A percentile compares a stretch with the other conserved stretches of the same genome.
phyloP scores from a whole-genome alignment of 92 coral and sea anemone genomes.

The Montipora capitata region DNA sequence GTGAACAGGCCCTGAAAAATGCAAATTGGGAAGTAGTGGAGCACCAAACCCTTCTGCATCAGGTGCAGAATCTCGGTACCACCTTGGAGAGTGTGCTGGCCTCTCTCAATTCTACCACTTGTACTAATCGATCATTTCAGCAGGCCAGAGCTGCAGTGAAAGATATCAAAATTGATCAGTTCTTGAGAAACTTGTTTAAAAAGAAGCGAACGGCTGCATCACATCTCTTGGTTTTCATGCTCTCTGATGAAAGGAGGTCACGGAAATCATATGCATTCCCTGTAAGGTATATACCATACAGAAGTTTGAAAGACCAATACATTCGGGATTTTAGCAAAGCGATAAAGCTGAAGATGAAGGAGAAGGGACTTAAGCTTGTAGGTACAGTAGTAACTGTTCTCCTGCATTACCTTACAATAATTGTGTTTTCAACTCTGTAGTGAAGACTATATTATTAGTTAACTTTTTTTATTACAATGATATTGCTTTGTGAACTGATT shows the following conservation, averaged over 20 bases:
- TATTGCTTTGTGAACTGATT: too few relatives aligned
- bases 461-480: too few relatives aligned
- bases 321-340: conserved; percentile 51
- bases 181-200: conserved; percentile 44
- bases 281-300: conserved; percentile 51
- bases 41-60: conserved; percentile 58
- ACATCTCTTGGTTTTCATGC: conserved; percentile 77
- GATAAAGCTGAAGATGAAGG: conserved; percentile 54
- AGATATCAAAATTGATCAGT: not conserved
- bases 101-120: not conserved
- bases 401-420: too few relatives aligned
- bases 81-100: not conserved
- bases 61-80: conserved; percentile 6
- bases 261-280: conserved; percentile 72
- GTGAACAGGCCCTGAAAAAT: conserved; percentile 40
- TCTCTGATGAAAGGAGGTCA: conserved; percentile 57
- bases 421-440: too few relatives aligned
- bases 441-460: too few relatives aligned
- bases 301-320: conserved; percentile 53
- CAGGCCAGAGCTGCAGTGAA: not conserved
- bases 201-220: conserved; percentile 60
- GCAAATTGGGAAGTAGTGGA: conserved; percentile 64
- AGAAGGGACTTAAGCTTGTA: conserved; percentile 52
- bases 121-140: conserved; percentile 19
- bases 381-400: conserved; percentile 26